phyloP scores from a whole-genome alignment of 2,888 invertebrate species.

The Barypeithes pellucidus region DNA sequence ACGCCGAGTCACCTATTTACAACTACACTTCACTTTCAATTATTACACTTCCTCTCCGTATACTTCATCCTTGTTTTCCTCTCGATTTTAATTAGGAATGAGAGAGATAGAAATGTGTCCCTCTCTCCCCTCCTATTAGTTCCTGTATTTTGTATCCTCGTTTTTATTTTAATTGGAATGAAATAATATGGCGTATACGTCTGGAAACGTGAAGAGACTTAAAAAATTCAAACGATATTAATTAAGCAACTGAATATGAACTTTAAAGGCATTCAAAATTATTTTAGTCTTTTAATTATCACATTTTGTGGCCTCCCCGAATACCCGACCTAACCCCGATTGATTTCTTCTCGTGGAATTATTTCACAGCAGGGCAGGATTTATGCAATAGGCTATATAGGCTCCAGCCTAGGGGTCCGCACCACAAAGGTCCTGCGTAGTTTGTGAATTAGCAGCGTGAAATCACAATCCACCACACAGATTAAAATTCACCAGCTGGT shows the following conservation, averaged over 20 bases:
- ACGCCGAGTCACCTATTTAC: slow-evolving; percentile 64
- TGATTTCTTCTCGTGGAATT: no score
- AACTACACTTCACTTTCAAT: slow-evolving; percentile 63
- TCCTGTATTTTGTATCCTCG: not conserved
- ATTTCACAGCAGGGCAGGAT: no score
- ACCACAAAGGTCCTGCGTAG: no score
- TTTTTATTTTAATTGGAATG: not conserved
- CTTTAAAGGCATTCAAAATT: not conserved
- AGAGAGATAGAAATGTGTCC: slow-evolving; percentile 4
- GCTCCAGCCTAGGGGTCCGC: no score
- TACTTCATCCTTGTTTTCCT: slow-evolving; percentile 1
- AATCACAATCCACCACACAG: no score
- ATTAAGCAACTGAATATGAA: not conserved
- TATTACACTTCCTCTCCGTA: slow-evolving; percentile 56
- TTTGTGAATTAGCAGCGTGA: no score
- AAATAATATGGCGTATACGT: not conserved
- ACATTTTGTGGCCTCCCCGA: no score
- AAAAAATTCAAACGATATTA: not conserved
- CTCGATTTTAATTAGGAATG: not conserved
- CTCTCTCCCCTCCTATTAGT: not conserved
- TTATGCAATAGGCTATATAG: no score
- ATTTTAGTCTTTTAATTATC: no score
- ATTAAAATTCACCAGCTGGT: no score
- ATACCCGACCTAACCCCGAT: no score
- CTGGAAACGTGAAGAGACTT: not conserved